Conservation (phyloP, 2,113 vertebrate species). For the Nothocercus nigrocapillus region DNA sequence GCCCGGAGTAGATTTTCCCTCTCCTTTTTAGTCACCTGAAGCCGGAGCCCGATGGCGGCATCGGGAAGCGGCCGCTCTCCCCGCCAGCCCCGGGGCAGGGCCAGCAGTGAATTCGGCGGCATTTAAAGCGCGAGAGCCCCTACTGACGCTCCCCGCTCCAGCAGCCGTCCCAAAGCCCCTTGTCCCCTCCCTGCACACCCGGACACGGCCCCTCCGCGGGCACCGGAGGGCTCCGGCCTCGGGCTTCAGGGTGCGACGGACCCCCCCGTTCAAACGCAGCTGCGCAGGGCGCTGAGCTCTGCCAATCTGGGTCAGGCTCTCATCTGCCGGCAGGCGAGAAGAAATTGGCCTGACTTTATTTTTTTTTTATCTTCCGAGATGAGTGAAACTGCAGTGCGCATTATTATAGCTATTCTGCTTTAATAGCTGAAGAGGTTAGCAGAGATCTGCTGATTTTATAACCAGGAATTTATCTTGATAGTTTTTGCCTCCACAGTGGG, state of each 20-base stretch:
- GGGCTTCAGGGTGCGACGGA: neutral
- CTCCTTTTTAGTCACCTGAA: neutral
- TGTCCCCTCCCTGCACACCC: neutral
- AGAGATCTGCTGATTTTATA: slow-evolving; percentile 42
- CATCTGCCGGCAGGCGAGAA: slow-evolving; percentile 36
- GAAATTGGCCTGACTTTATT: slow-evolving; percentile 18
- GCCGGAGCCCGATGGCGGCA: neutral
- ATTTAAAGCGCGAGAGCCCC: neutral
- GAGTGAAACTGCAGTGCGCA: slow-evolving; percentile 34
- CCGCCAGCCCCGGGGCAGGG: neutral
- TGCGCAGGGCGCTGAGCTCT: slow-evolving; percentile 2
- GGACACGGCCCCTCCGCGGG: no score
- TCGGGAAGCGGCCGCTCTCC: neutral
- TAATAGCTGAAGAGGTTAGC: slow-evolving; percentile 31
- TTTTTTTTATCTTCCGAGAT: slow-evolving; percentile 13
- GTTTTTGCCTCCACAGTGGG: neutral
- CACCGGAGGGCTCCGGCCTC: neutral
- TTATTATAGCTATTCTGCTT: slow-evolving; percentile 40
- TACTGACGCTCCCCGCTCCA: accelerated
- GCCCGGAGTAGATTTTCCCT: neutral
- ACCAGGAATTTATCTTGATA: slow-evolving; percentile 35
- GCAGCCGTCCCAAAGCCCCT: neutral
- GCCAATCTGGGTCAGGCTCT: slow-evolving; percentile 55
- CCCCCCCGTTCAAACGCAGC: neutral
- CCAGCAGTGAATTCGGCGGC: neutral